Base-by-base conservation (phyloP, 2,888 invertebrate species). In the Stratiomys singularior region DNA sequence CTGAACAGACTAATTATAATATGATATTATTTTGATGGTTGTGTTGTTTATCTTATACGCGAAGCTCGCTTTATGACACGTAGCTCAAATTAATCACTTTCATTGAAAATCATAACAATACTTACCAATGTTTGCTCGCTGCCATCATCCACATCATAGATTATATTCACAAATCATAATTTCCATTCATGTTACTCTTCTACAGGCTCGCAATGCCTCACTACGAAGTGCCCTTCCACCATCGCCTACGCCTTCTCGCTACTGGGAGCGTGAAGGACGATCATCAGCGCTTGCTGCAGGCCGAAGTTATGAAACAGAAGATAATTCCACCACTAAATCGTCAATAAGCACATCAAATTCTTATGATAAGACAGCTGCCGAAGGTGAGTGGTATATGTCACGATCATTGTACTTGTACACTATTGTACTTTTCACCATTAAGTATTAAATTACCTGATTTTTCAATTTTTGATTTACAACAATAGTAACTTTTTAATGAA, bases 251-350 rank as follows among this genome's bases (percentile, higher is more conserved):
- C 82, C 85, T 76, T 83, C 84, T 27, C 85, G 86, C 64, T 84
- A 85, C 79, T 86, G 84, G 84, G 87, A 87, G 78, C 85, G 87
- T 76, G 87, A 87, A 25, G 82, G 83, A 79, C 81, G 83, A 81
- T 77, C 84, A 78, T 78, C 80, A 7, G 79, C 63, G 18, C 63
- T 76, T 63, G 60, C 63, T 46, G 78, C 47, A 27, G 77, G 78
- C 30, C 76, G 77, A 56, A 78, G 56, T 21, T 47, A 76, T 67
- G 78, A 80, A 71, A 64, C 56, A 27, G 76, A 81, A 76, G 82
- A 82, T 80, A 80, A 79, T 79, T 78, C 85, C 58, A 83, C 84
- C 72, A 82, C 81, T 76, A 85, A 80, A 83, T 80, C 80, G 82
- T 77, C 78, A 78, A 81, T 71, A 82, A 81, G 77, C 67, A 78